Conservation (phyloP, 2,797 vertebrate species). For the Cossypha dichroa region DNA sequence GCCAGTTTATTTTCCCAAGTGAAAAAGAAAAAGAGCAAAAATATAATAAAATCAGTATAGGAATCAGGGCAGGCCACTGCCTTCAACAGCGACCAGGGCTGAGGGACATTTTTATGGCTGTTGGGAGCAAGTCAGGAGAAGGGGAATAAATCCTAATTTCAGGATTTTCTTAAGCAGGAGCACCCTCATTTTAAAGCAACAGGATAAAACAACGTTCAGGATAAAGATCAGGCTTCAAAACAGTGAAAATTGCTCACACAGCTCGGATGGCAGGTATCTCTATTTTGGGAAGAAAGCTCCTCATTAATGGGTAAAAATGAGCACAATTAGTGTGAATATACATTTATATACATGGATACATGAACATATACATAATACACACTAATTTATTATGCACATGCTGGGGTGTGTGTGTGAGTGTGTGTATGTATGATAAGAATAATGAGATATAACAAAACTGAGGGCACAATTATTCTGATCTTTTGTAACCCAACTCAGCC, state of each 20-base stretch:
- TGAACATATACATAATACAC: neutral
- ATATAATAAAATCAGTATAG: neutral
- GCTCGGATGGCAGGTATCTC: neutral
- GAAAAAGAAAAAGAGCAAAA: too few species aligned
- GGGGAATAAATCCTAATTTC: neutral
- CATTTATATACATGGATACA: neutral
- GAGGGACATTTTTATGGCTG: neutral
- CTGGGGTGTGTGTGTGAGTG: neutral
- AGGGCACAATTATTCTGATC: conserved; percentile 8
- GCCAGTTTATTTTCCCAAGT: neutral
- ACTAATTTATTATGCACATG: conserved; percentile 1
- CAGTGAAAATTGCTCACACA: neutral
- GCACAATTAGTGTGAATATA: neutral
- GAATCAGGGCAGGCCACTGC: neutral
- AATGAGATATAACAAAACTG: conserved; percentile 32
- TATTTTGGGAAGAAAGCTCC: neutral
- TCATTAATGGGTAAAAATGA: conserved; percentile 17
- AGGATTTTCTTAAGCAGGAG: neutral
- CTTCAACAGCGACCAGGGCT: fast-evolving
- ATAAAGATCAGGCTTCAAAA: neutral
- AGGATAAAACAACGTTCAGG: neutral
- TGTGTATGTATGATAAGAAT: conserved; percentile 41
- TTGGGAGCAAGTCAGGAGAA: neutral
- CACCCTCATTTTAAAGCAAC: neutral
- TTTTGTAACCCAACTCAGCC: neutral